Evolutionary conservation across 2,888 invertebrate genomes (phyloP).

Genomic region (Phymatocera aterrima): DNA sequence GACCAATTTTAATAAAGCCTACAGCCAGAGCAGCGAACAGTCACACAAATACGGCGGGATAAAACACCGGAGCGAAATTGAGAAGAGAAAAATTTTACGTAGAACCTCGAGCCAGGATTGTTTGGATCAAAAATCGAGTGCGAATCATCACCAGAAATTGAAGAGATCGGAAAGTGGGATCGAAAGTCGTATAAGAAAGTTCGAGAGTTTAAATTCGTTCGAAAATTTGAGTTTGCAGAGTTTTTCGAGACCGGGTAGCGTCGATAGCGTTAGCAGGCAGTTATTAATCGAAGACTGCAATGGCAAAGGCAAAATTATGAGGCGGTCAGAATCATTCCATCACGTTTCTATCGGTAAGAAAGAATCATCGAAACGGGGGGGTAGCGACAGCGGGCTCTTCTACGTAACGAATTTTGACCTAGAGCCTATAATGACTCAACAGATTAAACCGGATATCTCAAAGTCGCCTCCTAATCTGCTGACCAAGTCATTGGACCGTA

Average conservation of each 20-base stretch:
- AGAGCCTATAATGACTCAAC: slow-evolving; percentile 59
- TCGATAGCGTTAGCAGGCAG: slow-evolving; percentile 36
- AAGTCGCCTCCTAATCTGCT: slow-evolving; percentile 65
- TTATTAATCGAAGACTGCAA: background rate
- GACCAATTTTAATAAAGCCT: slow-evolving; percentile 37
- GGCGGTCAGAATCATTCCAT: slow-evolving; percentile 71
- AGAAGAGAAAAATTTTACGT: slow-evolving; percentile 65
- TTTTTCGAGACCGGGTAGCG: slow-evolving; percentile 52
- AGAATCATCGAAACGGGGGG: slow-evolving; percentile 63
- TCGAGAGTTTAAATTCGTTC: slow-evolving; percentile 70
- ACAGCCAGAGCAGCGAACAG: slow-evolving; percentile 50
- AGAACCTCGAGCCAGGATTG: slow-evolving; percentile 69
- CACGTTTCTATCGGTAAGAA: slow-evolving; percentile 56
- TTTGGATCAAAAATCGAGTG: slow-evolving; percentile 63
- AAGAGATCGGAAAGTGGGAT: slow-evolving; percentile 62
- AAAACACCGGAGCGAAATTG: slow-evolving; percentile 63
- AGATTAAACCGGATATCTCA: slow-evolving; percentile 55
- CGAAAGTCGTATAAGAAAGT: slow-evolving; percentile 68
- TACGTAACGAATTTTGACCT: slow-evolving; percentile 69
- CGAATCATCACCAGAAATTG: slow-evolving; percentile 59
- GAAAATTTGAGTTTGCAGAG: slow-evolving; percentile 63
- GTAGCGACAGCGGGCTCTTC: slow-evolving; percentile 73
- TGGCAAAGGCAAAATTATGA: slow-evolving; percentile 57
- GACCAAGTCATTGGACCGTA: slow-evolving; percentile 87
- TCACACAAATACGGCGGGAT: slow-evolving; percentile 56